Base-by-base conservation (phyloP, 2,113 vertebrate genomes). In the Cercopithecus mona region DNA sequence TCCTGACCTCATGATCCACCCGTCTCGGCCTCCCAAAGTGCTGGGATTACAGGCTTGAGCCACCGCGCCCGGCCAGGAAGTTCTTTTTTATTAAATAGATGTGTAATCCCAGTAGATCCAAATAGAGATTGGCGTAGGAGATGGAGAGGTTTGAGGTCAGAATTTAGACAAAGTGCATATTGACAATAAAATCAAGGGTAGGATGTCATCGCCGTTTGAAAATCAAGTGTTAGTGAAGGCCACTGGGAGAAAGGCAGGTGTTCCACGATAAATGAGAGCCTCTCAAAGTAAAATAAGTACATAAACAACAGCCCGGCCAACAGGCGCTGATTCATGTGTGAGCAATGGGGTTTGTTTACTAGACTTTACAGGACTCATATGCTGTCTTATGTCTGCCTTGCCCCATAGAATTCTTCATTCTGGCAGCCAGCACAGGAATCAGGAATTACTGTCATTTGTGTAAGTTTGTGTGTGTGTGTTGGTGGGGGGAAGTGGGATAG, bases 321-420 rank as follows among this genome's bases (percentile, higher is more conserved):
- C 22, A 52, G 14, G 40, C 52, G 32, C 55, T 11, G 6, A 75
- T 80, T 45, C 35, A 10, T 5, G 1, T 45, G 5, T 48, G 88
- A 90, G 30, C 76, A 73, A 4, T 27, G 25, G 35, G 52, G 40
- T 80, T 64, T 85, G 48, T 70, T 70, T 50, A 20, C 40, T n/a
- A 70, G 43, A 23, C 23, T 16, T 55, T 22, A 35, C 43, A 59
- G 64, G 23, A 38, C 27, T 92, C 59, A 2, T 32, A 27, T 4
- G 32, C 48, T 61, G 3, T 76, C 43, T 83, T 14, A 17, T 0
- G 5, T 68, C 59, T 84, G 43, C 50, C 52, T 70, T 57, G 48
- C 38, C 25, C 30, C 22, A 22, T 7, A 55, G 70, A 81, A 70
- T 94, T 95, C 55, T 85, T 70, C 30, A 23, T 90, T 73, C 83